Percentiles rank a stretch among this genome's conserved stretches.
Conservation (phyloP, 2,888 invertebrate genomes). For the Heliconius hortense region DNA sequence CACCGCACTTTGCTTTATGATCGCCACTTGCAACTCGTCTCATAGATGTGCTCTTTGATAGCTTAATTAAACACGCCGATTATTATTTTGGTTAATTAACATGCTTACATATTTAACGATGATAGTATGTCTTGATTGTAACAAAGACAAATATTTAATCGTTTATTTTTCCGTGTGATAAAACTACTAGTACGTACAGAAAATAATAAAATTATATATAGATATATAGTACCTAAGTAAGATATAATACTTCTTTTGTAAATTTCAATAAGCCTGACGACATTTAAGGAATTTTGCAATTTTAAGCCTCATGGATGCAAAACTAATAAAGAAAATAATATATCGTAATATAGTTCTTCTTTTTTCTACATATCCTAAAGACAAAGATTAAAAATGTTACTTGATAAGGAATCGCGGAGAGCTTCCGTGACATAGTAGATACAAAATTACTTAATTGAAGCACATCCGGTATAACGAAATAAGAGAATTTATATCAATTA, state of each 20-base stretch:
- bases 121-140: not conserved
- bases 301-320: not conserved
- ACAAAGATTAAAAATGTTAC: not conserved
- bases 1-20: conserved; percentile 55
- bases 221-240: not conserved
- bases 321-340: not conserved
- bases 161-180: conserved; percentile 1
- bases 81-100: conserved; percentile 29
- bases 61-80: conserved; percentile 37
- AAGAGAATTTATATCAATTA: not conserved
- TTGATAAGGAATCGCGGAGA: not conserved
- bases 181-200: not conserved
- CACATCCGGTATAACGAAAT: not conserved
- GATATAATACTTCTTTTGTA: not conserved
- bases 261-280: not conserved
- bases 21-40: conserved; percentile 39
- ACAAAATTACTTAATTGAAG: not conserved
- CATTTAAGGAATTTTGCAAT: not conserved
- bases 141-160: not conserved
- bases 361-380: not conserved
- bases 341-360: not conserved
- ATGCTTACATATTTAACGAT: conserved; percentile 14
- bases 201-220: not conserved
- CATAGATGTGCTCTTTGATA: conserved; percentile 42
- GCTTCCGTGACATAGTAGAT: not conserved